A percentile compares a stretch with the other conserved stretches of the same genome.
Evolutionary conservation across 2,113 vertebrate species (phyloP).

Genomic region (Sapayoa aenigma): DNA sequence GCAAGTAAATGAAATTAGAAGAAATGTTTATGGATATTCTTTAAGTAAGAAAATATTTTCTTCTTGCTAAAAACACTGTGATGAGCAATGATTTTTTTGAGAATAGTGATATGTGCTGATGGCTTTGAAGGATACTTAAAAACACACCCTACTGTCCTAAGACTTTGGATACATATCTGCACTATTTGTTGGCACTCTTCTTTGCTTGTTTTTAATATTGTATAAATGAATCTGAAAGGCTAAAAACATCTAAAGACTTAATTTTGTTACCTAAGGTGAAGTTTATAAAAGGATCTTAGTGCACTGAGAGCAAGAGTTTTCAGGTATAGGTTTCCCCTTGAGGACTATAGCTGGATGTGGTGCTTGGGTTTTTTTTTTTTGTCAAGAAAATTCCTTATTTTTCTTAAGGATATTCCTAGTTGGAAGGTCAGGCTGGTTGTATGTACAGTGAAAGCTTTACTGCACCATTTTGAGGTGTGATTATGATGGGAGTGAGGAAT

Average conservation of each 20-base stretch:
- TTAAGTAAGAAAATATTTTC: background rate
- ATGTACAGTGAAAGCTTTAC: background rate
- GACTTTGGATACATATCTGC: background rate
- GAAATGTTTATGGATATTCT: background rate
- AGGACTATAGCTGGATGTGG: background rate
- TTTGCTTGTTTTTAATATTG: background rate
- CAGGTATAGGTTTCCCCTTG: background rate
- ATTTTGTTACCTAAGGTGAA: background rate
- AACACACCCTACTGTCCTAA: background rate
- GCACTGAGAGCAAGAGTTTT: background rate
- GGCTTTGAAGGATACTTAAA: background rate
- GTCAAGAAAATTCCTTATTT: background rate
- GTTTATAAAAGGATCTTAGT: background rate
- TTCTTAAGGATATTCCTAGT: background rate
- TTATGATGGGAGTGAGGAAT: background rate
- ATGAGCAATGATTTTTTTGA: background rate
- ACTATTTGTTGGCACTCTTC: background rate
- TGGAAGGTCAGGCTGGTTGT: background rate
- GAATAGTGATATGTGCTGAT: background rate
- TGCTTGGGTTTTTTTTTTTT: background rate
- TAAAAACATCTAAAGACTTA: background rate
- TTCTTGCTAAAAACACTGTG: background rate
- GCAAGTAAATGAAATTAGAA: background rate
- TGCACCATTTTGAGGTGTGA: background rate
- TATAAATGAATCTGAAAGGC: background rate